These are phyloP conservation scores for Phenganax marumi DNA, from an alignment of 92 coral and sea anemone genomes.

Conservation along the genomic window DNA sequence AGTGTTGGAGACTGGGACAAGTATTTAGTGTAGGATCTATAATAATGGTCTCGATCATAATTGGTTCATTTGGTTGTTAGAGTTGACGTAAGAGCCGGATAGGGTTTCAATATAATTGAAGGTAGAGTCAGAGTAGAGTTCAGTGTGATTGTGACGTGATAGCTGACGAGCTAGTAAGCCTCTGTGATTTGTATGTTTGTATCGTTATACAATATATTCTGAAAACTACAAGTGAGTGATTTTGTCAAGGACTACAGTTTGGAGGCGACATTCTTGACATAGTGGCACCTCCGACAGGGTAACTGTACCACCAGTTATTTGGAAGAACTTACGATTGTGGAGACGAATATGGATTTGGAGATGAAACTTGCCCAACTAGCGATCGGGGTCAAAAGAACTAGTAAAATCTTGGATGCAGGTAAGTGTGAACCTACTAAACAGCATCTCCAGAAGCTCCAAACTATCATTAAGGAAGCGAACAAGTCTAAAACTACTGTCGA, in stretches of 20 bases:
- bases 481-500: conserved; percentile 18
- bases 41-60: too few relatives aligned
- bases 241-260: too few relatives aligned
- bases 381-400: conserved; percentile 28
- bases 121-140: too few relatives aligned
- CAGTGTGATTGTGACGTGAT: too few relatives aligned
- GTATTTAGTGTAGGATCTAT: too few relatives aligned
- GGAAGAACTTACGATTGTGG: neutral
- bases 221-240: too few relatives aligned
- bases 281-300: conserved; percentile 59
- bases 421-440: conserved; percentile 30
- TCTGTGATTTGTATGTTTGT: too few relatives aligned
- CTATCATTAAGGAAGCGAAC: neutral
- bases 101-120: too few relatives aligned
- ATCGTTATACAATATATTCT: too few relatives aligned
- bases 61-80: too few relatives aligned
- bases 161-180: too few relatives aligned
- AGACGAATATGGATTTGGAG: conserved; percentile 2
- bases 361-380: conserved; percentile 41
- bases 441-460: conserved; percentile 21
- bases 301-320: neutral
- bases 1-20: neutral
- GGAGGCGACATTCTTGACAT: neutral
- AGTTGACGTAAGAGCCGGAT: too few relatives aligned
- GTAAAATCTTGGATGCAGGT: conserved; percentile 30